These are phyloP conservation scores for Lycopodina hypogea DNA, from an alignment of 37 sponge, comb jelly and placozoan genomes.

Conservation along the genomic window DNA sequence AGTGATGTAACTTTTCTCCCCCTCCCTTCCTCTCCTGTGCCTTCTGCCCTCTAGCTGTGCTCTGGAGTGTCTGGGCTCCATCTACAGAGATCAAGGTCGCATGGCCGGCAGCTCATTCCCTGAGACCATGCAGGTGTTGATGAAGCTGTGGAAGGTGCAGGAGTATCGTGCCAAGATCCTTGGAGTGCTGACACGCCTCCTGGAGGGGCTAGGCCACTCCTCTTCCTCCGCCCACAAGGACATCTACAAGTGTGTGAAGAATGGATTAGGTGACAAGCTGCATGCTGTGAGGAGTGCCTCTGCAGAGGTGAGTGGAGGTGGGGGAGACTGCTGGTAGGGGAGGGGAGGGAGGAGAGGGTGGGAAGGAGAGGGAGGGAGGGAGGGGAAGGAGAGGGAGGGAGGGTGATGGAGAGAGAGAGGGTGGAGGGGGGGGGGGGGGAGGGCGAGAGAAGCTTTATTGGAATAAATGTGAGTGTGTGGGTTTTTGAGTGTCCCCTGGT, in stretches of 20 bases:
- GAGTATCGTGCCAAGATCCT: slow-evolving; percentile 69
- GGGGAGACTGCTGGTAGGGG: background rate
- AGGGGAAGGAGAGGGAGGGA: background rate
- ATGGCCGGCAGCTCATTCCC: slow-evolving; percentile 73
- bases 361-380: background rate
- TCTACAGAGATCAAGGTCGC: slow-evolving; percentile 63
- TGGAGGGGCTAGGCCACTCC: slow-evolving; percentile 80
- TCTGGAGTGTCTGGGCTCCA: slow-evolving; percentile 54
- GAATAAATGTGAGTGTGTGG: no score
- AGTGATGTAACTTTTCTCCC: background rate
- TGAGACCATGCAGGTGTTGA: slow-evolving; percentile 66
- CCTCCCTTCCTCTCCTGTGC: background rate
- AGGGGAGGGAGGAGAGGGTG: background rate
- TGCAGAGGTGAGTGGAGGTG: slow-evolving; percentile 57
- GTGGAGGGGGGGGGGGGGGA: background rate
- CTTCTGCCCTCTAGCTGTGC: slow-evolving; percentile 38
- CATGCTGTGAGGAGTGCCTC: slow-evolving; percentile 73
- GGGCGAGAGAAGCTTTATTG: background rate
- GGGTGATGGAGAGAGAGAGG: background rate
- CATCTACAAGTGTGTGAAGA: slow-evolving; percentile 72
- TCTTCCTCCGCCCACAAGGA: slow-evolving; percentile 89
- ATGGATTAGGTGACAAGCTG: slow-evolving; percentile 68
- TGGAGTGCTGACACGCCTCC: slow-evolving; percentile 28
- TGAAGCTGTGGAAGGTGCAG: slow-evolving; percentile 58
- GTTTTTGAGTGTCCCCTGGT: no score